A percentile compares a stretch with the other conserved stretches of the same genome.
Conservation (phyloP, 1,140 invertebrate species). For the Polyergus mexicanus region DNA sequence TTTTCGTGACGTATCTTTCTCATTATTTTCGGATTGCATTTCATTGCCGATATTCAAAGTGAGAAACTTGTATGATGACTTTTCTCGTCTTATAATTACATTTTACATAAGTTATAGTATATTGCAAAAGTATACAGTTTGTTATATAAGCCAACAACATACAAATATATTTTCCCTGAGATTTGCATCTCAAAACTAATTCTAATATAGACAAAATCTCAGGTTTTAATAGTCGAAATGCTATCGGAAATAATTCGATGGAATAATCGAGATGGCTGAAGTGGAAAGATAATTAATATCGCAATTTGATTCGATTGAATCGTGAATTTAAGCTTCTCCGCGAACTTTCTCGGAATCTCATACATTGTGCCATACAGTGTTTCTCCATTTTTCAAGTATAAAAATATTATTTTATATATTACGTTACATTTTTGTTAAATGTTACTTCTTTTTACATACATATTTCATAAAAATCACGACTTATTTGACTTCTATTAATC, state of each 20-base stretch:
- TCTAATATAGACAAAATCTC: constrained; percentile 11
- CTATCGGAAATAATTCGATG: constrained; percentile 62
- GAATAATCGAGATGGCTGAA: constrained; percentile 64
- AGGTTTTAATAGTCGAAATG: not conserved
- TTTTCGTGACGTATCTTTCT: no score
- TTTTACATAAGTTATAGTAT: no score
- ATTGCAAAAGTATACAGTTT: not conserved
- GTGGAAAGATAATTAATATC: constrained; percentile 64
- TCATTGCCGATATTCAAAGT: no score
- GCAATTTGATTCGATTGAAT: constrained; percentile 55
- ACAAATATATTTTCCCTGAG: not conserved
- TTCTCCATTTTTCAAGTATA: not conserved
- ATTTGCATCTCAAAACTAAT: not conserved
- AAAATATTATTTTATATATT: not conserved
- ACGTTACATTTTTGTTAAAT: not conserved
- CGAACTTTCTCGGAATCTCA: not conserved
- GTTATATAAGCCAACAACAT: not conserved
- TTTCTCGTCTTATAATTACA: no score
- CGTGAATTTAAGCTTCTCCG: constrained; percentile 32
- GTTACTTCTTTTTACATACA: not conserved
- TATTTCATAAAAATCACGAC: not conserved
- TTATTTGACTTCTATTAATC: not conserved
- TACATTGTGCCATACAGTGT: no score
- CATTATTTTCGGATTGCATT: no score
- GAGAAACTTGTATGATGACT: no score